A percentile compares a stretch with the other conserved stretches of the same genome.
phyloP scores from a whole-genome alignment of 2,113 vertebrate genomes.

The western clawed frog (Xenopus tropicalis) region DNA sequence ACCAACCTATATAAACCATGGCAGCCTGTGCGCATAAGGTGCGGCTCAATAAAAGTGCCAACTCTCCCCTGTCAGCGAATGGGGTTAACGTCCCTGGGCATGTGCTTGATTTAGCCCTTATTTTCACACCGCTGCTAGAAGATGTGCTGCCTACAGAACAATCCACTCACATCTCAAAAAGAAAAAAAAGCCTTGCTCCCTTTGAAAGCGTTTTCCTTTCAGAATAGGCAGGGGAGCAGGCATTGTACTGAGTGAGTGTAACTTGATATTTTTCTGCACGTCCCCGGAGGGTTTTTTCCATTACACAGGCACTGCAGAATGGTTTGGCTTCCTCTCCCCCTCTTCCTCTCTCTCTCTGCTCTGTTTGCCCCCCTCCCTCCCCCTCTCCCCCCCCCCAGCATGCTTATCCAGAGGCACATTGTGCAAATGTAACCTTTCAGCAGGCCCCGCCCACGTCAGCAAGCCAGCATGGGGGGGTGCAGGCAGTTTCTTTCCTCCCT shows the following conservation, averaged over 20 bases:
- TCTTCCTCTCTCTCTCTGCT: conserved; percentile 11
- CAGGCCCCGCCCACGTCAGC: conserved; percentile 74
- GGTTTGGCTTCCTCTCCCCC: conserved; percentile 60
- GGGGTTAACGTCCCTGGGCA: no score
- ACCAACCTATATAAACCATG: no score
- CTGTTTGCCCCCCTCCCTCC: conserved; percentile 35
- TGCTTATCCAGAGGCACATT: conserved; percentile 78
- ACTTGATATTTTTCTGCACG: conserved; percentile 63
- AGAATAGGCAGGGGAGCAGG: conserved; percentile 28
- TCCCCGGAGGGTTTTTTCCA: conserved; percentile 83
- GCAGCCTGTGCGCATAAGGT: no score
- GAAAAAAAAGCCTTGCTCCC: conserved; percentile 8
- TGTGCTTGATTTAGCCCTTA: background rate
- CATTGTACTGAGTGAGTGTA: conserved; percentile 39
- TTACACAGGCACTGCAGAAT: conserved; percentile 68
- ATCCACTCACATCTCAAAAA: conserved; percentile 9
- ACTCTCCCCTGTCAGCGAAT: no score
- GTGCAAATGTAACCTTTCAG: conserved; percentile 91
- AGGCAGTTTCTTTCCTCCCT: background rate
- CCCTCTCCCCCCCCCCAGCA: conserved; percentile 56
- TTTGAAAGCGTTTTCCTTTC: conserved; percentile 28
- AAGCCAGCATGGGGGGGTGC: conserved; percentile 65
- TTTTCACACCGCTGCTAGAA: conserved; percentile 25
- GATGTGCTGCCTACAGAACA: conserved; percentile 22
- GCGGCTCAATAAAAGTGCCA: no score